A percentile compares a stretch with the other conserved stretches of the same genome.
phyloP scores from a whole-genome alignment of 2,797 vertebrate genomes.

The Podarcis lilfordi region DNA sequence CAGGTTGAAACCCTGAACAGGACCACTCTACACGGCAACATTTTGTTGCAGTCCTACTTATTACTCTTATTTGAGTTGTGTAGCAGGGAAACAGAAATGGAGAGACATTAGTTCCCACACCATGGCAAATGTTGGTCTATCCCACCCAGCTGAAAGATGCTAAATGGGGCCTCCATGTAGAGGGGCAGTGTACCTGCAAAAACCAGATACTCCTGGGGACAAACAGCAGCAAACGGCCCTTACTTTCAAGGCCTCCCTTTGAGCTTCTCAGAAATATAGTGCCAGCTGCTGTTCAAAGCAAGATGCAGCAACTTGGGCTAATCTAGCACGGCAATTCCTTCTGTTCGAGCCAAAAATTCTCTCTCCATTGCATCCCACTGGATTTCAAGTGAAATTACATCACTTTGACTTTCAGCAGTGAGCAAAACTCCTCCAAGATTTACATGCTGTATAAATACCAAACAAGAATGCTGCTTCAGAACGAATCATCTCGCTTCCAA shows the following conservation, averaged over 20 bases:
- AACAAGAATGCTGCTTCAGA: neutral
- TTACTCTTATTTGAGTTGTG: too few relatives aligned
- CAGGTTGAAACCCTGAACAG: too few relatives aligned
- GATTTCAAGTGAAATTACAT: constrained; percentile 20
- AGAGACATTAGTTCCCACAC: too few relatives aligned
- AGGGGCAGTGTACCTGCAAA: neutral
- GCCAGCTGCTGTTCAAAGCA: neutral
- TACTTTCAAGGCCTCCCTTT: neutral
- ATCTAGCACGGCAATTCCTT: neutral
- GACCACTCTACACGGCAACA: too few relatives aligned
- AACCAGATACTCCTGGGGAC: neutral
- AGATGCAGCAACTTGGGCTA: neutral
- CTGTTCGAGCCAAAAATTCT: neutral
- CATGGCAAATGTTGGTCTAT: neutral
- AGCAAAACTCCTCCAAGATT: constrained; percentile 5
- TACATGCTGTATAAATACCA: neutral
- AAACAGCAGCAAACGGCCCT: neutral
- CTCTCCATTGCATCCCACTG: neutral
- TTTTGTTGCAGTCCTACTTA: too few relatives aligned
- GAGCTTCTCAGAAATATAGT: neutral
- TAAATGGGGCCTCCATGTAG: neutral
- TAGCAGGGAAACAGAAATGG: too few relatives aligned
- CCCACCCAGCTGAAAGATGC: neutral
- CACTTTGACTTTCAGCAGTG: neutral
- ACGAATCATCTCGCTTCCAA: neutral